These are phyloP conservation scores for Hydrolagus affinis DNA, from an alignment of 2,113 vertebrate genomes.

Conservation along the genomic window DNA sequence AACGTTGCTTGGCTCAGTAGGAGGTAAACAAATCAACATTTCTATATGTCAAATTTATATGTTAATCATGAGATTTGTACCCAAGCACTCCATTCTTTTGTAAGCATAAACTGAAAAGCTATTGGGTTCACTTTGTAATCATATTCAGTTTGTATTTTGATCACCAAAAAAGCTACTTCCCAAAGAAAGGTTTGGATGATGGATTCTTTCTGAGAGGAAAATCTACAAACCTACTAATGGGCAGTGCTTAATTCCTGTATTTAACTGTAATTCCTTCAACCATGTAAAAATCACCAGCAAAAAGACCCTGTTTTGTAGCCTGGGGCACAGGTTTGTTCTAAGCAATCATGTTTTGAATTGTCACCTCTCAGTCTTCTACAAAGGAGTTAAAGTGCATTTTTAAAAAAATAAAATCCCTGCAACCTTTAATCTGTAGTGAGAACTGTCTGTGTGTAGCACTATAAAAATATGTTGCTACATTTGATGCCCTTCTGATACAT, in stretches of 20 bases:
- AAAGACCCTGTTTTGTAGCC: background rate
- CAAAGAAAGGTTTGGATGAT: background rate
- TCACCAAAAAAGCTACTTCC: background rate
- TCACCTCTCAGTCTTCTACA: background rate
- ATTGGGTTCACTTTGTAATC: background rate
- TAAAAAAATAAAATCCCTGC: background rate
- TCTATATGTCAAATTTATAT: background rate
- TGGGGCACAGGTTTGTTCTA: background rate
- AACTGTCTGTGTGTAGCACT: background rate
- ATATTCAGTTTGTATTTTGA: constrained; percentile 2
- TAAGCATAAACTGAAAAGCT: too few species aligned
- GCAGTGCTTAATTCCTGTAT: background rate
- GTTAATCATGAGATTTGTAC: background rate
- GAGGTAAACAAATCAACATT: background rate
- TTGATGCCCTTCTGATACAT: background rate
- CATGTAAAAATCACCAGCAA: background rate
- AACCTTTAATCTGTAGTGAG: background rate
- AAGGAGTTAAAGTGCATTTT: background rate
- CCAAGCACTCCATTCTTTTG: too few species aligned
- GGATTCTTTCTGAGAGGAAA: background rate
- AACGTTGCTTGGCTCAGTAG: background rate
- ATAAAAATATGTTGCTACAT: background rate
- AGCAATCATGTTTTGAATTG: background rate
- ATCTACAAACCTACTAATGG: background rate
- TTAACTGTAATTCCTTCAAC: background rate